Percentiles rank a stretch among this genome's conserved stretches.
These are phyloP conservation scores for Cynaeus angustus DNA, from an alignment of 2,888 invertebrate genomes.

Conservation along the genomic window DNA sequence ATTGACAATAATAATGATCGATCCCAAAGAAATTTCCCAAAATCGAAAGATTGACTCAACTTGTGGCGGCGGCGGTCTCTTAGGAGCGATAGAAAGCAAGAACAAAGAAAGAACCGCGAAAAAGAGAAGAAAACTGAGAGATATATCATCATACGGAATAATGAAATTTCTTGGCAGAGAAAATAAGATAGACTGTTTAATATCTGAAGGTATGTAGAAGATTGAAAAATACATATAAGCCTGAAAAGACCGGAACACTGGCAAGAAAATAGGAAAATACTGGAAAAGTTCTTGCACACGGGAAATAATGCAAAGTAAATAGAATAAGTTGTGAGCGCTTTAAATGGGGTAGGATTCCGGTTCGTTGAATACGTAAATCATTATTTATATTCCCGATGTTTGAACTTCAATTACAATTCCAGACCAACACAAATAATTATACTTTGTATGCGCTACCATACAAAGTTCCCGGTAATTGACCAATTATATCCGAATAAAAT, in stretches of 20 bases:
- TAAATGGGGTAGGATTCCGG: slow-evolving; percentile 61
- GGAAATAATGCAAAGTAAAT: slow-evolving; percentile 66
- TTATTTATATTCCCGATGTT: slow-evolving; percentile 56
- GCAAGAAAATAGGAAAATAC: slow-evolving; percentile 64
- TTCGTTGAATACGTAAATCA: slow-evolving; percentile 60
- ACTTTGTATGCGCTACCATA: slow-evolving; percentile 36
- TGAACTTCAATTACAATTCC: slow-evolving; percentile 52
- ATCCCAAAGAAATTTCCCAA: slow-evolving; percentile 1
- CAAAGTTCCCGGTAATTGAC: slow-evolving; percentile 43
- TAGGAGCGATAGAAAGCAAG: background rate
- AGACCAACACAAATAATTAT: slow-evolving; percentile 41
- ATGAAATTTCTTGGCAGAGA: slow-evolving; percentile 69
- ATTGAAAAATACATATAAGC: slow-evolving; percentile 68
- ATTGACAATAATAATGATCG: slow-evolving; percentile 23
- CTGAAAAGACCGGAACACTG: slow-evolving; percentile 53
- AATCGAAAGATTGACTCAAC: slow-evolving; percentile 13
- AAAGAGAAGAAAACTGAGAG: slow-evolving; percentile 59
- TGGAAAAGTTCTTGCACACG: slow-evolving; percentile 60
- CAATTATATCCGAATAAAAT: slow-evolving; percentile 43
- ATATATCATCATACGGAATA: slow-evolving; percentile 70
- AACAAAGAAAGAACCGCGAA: slow-evolving; percentile 36
- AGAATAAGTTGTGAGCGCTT: slow-evolving; percentile 62
- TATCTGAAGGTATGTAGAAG: slow-evolving; percentile 68
- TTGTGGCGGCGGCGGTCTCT: slow-evolving; percentile 12
- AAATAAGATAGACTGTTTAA: slow-evolving; percentile 70